Evolutionary conservation across 2,113 vertebrate genomes (phyloP).

Genomic region (Chaetops frenatus): DNA sequence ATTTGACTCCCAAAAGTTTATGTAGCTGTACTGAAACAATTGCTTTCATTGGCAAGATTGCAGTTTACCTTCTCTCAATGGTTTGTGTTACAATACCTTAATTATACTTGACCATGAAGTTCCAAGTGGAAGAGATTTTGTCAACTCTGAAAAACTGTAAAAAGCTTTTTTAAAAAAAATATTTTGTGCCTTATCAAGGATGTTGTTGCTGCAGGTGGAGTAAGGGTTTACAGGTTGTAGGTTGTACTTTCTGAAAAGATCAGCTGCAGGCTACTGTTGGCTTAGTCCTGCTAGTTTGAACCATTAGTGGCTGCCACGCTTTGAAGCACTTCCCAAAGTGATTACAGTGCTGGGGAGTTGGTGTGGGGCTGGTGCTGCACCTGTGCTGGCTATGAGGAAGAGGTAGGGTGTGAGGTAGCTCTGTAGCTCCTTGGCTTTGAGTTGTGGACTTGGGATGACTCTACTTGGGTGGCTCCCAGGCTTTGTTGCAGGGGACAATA

Average conservation of each 20-base stretch:
- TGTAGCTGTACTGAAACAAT: neutral
- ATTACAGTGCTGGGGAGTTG: neutral
- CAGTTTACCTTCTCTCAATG: neutral
- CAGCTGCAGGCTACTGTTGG: rapidly evolving
- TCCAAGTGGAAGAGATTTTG: neutral
- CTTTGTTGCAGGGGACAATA: neutral
- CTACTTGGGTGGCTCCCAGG: neutral
- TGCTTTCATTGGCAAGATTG: neutral
- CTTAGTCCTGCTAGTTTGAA: neutral
- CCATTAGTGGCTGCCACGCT: neutral
- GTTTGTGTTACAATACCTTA: neutral
- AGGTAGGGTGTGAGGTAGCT: neutral
- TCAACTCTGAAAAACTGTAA: neutral
- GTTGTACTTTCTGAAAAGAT: neutral
- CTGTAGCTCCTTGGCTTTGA: neutral
- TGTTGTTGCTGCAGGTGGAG: neutral
- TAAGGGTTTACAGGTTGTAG: neutral
- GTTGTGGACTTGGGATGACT: neutral
- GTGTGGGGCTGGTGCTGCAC: neutral
- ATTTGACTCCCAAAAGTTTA: neutral
- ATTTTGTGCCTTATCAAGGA: neutral
- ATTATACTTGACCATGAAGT: neutral
- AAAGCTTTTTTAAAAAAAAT: neutral
- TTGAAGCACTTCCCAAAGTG: neutral
- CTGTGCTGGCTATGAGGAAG: rapidly evolving